Evolutionary conservation across 2,888 invertebrate species (phyloP).

Genomic region (Nomada flava): DNA sequence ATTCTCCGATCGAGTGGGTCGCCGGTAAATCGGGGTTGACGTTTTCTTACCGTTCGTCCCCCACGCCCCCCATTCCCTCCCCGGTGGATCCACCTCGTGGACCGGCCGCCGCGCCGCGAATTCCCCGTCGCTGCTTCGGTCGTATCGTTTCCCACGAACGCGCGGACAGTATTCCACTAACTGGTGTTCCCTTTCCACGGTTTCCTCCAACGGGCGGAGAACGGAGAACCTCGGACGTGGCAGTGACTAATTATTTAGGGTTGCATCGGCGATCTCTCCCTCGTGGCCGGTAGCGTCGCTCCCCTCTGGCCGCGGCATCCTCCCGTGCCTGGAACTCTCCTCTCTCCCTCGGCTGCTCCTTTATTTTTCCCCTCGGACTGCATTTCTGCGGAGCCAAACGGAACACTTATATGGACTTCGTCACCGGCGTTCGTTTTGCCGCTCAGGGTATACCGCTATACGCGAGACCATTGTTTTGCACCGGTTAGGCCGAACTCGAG

Average conservation of each 20-base stretch:
- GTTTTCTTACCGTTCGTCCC: constrained; percentile 49
- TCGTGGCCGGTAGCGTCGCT: constrained; percentile 50
- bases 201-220: constrained; percentile 44
- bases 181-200: constrained; percentile 41
- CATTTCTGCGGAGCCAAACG: constrained; percentile 83
- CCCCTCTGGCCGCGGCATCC: constrained; percentile 38
- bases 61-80: background rate
- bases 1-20: constrained; percentile 69
- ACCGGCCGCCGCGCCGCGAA: constrained; percentile 23
- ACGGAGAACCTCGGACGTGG: constrained; percentile 74
- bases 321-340: constrained; percentile 59
- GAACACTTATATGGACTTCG: constrained; percentile 84
- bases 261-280: constrained; percentile 74
- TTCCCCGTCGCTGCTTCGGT: constrained; percentile 36
- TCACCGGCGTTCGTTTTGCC: constrained; percentile 81
- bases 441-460: constrained; percentile 81
- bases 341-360: constrained; percentile 61
- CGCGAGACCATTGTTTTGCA: constrained; percentile 82
- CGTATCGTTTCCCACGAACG: constrained; percentile 59
- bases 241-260: constrained; percentile 83
- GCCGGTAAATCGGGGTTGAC: constrained; percentile 64
- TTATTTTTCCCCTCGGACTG: constrained; percentile 81
- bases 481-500: constrained; percentile 76
- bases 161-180: constrained; percentile 36
- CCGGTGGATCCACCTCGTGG: constrained; percentile 4